Conservation (phyloP, 2,113 vertebrate species). For the Formicarius rufipectus region DNA sequence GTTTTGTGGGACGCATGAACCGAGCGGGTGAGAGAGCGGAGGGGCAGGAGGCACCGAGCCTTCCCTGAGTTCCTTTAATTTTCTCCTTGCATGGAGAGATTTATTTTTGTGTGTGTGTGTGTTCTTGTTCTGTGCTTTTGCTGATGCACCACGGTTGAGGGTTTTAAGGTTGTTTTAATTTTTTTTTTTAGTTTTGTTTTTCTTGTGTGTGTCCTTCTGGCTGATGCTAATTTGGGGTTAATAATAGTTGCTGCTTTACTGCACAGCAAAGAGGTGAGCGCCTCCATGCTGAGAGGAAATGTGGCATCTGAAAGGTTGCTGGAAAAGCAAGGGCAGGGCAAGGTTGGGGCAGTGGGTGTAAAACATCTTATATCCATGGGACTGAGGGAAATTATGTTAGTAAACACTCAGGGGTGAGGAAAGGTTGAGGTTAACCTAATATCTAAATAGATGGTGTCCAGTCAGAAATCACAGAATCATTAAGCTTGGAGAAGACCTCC, state of each 20-base stretch:
- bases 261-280: not conserved
- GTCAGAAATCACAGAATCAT: not conserved
- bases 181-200: not conserved
- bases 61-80: not conserved
- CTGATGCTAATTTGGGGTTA: not conserved
- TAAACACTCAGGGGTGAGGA: not conserved
- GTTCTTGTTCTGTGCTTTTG: conserved; percentile 44
- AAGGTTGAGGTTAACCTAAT: not conserved
- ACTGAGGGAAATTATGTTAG: not conserved
- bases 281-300: not conserved
- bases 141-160: not conserved
- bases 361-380: not conserved
- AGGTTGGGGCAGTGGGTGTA: not conserved
- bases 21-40: too few species aligned
- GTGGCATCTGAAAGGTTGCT: not conserved
- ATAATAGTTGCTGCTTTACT: not conserved
- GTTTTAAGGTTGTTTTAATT: not conserved
- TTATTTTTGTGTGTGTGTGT: too few species aligned
- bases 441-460: not conserved
- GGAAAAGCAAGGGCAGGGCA: not conserved
- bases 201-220: not conserved
- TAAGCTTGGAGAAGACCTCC: not conserved
- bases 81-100: conserved; percentile 60
- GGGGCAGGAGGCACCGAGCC: not conserved
- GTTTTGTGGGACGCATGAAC: conserved; percentile 72